Base-by-base conservation (phyloP, 2,113 vertebrate species). In the Coturnix japonica region DNA sequence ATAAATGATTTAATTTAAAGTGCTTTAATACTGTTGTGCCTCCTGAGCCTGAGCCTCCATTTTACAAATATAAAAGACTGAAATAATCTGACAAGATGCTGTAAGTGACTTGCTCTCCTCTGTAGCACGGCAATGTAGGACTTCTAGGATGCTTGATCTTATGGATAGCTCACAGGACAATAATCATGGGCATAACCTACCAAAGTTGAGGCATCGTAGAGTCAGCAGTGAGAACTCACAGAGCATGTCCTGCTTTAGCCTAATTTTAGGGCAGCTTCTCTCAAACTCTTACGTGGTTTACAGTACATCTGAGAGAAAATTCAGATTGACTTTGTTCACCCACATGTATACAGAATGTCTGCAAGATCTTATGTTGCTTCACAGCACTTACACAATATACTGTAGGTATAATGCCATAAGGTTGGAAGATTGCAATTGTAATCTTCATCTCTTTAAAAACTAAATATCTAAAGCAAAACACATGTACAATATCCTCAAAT, bases 121-220 rank as follows among this genome's bases (percentile, higher is more conserved):
- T 75, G 9, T 10, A 19, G 16, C 7, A 26, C 6, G 7, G 19
- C 33, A n/a, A 59, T 7, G 9, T 18, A 25, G 12, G 25, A 28
- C 26, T 56, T 86, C 20, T 17, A 39, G 25, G 57, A 41, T 49
- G 31, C 11, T 8, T 66, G n/a, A 70, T 21, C 22, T 89, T 31
- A 51, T 46, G 39, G 33, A 60, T 59, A 56, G 3, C 13, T 86
- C 33, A 47, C 39, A 30, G 6, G 54, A 44, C 0, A 74, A 44
- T n/a, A 66, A 15, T 44, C 81, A 35, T 7, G 69, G 65, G 43
- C 14, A 33, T 37, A 71, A 4, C 17, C 12, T 9, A 75, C 3
- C 0, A 0, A 43, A 85, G 14, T 13, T 18, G 6, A 3, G 14
- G 44, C 7, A 9, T 49, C 15, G 11, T 28, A 30, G 7, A 79